These are phyloP conservation scores for Octomys mimax DNA, from an alignment of 2,797 vertebrate species.

Conservation along the genomic window DNA sequence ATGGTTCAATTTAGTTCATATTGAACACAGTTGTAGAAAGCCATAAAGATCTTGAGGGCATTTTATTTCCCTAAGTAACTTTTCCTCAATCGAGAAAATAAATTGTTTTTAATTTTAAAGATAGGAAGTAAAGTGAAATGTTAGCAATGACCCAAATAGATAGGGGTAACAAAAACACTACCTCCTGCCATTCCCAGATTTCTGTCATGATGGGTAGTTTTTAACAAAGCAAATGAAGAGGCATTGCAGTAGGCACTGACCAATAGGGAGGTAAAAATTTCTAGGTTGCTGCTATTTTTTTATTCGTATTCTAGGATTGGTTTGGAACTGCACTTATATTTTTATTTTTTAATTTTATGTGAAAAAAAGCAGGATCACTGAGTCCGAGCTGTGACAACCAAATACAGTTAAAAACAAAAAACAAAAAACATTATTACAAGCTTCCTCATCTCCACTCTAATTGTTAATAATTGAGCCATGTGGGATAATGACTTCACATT, in stretches of 20 bases:
- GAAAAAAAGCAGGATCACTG: neutral
- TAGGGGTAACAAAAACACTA: neutral
- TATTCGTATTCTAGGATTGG: neutral
- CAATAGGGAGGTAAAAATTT: neutral
- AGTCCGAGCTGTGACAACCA: no score
- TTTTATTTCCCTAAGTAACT: slow-evolving; percentile 1
- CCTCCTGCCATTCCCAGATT: neutral
- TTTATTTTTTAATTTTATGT: neutral
- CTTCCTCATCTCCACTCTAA: neutral
- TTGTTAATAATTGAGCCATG: neutral
- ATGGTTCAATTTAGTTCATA: neutral
- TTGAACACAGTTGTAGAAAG: neutral
- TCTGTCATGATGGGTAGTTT: neutral
- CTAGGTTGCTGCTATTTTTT: neutral
- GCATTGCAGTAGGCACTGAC: neutral
- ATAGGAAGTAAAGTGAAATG: neutral
- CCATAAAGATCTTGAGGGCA: neutral
- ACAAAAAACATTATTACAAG: neutral
- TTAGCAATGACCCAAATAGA: neutral
- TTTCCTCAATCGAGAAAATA: slow-evolving; percentile 10
- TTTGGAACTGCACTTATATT: neutral
- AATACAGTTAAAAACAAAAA: neutral
- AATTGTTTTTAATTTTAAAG: slow-evolving; percentile 24
- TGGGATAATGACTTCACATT: neutral
- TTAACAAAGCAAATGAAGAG: neutral